Evolutionary conservation across 2,113 vertebrate genomes (phyloP).

Genomic region (Neotoma lepida): DNA sequence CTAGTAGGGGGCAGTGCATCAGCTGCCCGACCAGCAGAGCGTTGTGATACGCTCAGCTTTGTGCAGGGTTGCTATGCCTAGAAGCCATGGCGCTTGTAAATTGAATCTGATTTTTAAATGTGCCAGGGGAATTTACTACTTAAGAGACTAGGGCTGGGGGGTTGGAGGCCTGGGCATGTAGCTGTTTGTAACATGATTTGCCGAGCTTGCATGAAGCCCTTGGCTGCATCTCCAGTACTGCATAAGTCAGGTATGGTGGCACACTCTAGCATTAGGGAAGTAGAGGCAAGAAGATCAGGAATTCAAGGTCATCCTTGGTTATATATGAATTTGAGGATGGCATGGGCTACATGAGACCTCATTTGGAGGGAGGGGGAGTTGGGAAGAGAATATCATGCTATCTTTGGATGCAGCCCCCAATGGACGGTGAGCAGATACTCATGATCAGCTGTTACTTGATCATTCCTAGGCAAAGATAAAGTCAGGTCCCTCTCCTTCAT

Average conservation of each 20-base stretch:
- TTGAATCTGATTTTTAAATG: background rate
- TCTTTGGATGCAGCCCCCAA: background rate
- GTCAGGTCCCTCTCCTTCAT: background rate
- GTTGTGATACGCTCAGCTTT: fast-evolving
- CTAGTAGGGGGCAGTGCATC: fast-evolving
- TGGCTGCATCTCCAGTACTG: background rate
- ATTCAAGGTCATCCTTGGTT: background rate
- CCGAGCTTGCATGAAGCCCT: background rate
- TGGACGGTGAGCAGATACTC: background rate
- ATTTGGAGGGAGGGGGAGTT: background rate
- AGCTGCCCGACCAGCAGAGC: fast-evolving
- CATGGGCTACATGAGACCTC: background rate
- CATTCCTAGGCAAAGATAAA: background rate
- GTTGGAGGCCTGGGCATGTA: background rate
- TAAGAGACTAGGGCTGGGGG: background rate
- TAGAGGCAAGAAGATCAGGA: background rate
- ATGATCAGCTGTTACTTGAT: background rate
- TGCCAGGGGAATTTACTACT: background rate
- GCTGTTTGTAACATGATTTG: background rate
- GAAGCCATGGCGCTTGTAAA: background rate
- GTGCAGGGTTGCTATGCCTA: fast-evolving
- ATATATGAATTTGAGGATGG: background rate
- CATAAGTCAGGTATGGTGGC: background rate
- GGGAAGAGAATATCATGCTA: background rate
- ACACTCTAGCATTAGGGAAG: background rate